phyloP scores from a whole-genome alignment of 35 echinoderm and acorn worm species.

The Apostichopus californicus region DNA sequence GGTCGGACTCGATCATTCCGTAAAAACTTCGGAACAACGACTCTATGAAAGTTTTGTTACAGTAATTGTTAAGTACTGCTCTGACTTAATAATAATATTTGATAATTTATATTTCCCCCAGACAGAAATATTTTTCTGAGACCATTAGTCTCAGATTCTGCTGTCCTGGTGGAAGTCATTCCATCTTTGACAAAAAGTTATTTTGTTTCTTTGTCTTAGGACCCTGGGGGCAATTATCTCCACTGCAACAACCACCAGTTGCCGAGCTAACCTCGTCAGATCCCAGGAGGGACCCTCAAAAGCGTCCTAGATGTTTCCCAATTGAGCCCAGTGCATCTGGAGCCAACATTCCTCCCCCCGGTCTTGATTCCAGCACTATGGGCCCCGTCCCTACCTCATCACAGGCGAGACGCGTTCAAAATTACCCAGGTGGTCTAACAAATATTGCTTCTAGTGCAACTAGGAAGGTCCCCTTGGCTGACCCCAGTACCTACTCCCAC shows the following conservation, averaged over 20 bases:
- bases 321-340: neutral
- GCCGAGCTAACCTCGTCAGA: neutral
- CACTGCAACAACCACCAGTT: neutral
- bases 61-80: no score
- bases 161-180: neutral
- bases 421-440: neutral
- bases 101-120: no score
- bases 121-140: no score
- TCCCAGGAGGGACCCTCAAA: neutral
- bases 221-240: neutral
- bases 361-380: neutral
- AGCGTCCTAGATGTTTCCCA: neutral
- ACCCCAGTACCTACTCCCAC: no score
- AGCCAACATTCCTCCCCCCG: neutral
- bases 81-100: no score
- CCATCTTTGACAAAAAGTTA: slow-evolving; percentile 4
- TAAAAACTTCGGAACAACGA: no score
- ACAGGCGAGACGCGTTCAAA: neutral
- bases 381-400: neutral
- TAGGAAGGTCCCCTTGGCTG: neutral
- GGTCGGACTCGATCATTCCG: no score
- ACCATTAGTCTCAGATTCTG: no score
- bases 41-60: no score
- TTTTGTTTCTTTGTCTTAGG: slow-evolving; percentile 22
- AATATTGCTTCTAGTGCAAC: neutral